Evolutionary conservation across 1,140 invertebrate species (phyloP).

Genomic region (Panulirus ornatus): DNA sequence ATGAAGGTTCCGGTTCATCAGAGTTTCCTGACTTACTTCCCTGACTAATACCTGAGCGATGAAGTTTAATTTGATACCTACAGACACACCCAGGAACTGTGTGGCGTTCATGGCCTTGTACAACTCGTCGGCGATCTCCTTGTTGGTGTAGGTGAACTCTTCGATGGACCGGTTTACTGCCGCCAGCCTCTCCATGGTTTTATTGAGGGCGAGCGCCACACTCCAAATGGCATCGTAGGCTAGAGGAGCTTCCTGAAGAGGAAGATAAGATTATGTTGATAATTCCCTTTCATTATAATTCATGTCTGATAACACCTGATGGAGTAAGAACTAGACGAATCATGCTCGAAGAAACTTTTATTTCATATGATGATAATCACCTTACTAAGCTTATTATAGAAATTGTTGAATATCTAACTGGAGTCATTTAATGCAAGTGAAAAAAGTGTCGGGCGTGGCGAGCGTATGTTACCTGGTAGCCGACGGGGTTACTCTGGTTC

Average conservation of each 20-base stretch:
- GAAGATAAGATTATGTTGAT: neutral
- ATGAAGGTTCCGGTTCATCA: too few relatives aligned
- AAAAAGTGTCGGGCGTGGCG: neutral
- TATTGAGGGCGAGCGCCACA: slow-evolving; percentile 97
- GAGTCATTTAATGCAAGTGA: neutral
- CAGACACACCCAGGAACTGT: slow-evolving; percentile 97
- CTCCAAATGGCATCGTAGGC: slow-evolving; percentile 99
- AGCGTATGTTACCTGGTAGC: slow-evolving; percentile 68
- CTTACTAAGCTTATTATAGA: too few relatives aligned
- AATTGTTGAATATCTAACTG: too few relatives aligned
- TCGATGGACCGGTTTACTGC: slow-evolving; percentile 90
- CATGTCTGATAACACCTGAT: too few relatives aligned
- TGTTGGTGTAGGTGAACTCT: slow-evolving; percentile 98
- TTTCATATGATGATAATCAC: too few relatives aligned
- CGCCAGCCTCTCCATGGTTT: slow-evolving; percentile 92
- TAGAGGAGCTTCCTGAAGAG: slow-evolving; percentile 90
- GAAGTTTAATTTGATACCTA: too few relatives aligned
- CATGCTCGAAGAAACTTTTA: too few relatives aligned
- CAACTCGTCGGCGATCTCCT: slow-evolving; percentile 95
- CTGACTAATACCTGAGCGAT: too few relatives aligned
- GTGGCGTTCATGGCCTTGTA: slow-evolving; percentile 98
- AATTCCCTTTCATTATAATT: too few relatives aligned
- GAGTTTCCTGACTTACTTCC: too few relatives aligned
- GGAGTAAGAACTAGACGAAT: too few relatives aligned
- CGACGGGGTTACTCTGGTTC: slow-evolving; percentile 69